Evolutionary conservation across 2,113 vertebrate genomes (phyloP).

Genomic region (Cnemophilus loriae): DNA sequence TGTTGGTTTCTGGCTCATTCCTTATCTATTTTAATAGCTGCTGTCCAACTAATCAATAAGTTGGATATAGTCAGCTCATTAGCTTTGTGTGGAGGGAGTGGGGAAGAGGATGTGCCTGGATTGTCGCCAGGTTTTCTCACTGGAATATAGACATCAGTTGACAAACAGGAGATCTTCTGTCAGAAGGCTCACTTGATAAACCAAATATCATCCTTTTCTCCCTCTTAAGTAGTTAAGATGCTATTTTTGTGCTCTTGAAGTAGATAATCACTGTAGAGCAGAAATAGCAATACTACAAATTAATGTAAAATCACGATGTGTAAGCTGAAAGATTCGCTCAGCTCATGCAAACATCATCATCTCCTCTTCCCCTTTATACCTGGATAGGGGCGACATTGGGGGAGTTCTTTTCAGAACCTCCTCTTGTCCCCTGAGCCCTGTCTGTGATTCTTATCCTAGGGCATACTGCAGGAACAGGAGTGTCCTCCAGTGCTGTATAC

Average conservation of each 20-base stretch:
- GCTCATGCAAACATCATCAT: neutral
- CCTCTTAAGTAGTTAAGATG: neutral
- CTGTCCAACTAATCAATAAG: neutral
- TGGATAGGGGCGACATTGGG: neutral
- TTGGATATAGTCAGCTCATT: neutral
- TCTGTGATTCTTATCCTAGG: neutral
- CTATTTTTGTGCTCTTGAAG: conserved; percentile 33
- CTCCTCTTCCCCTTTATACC: neutral
- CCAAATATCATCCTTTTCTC: neutral
- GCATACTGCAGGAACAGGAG: neutral
- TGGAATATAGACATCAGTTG: neutral
- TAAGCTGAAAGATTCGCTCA: neutral
- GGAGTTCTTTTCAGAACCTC: neutral
- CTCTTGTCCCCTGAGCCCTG: neutral
- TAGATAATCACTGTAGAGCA: conserved; percentile 7
- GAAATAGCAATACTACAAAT: conserved; percentile 19
- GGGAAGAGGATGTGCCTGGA: neutral
- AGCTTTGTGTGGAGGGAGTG: neutral
- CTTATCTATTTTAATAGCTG: neutral
- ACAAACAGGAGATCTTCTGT: neutral
- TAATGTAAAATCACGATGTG: neutral
- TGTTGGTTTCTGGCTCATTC: neutral
- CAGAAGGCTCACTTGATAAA: conserved; percentile 10
- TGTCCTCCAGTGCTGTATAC: neutral
- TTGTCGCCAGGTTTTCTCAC: neutral